These are phyloP conservation scores for Venustaconcha ellipsiformis DNA, from an alignment of 1,140 invertebrate species.

Conservation along the genomic window DNA sequence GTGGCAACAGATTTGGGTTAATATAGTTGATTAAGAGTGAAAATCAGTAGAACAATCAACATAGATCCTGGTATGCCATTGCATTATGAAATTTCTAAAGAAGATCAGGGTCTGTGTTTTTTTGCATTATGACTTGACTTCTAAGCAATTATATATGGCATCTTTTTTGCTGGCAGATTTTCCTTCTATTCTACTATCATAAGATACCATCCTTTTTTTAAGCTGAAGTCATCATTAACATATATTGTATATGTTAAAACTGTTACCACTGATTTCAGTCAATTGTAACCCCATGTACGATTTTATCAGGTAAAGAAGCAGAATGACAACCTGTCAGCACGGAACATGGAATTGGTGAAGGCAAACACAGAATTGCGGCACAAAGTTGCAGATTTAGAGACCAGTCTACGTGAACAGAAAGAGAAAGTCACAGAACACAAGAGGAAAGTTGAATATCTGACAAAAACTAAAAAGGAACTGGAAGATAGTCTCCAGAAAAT, in stretches of 20 bases:
- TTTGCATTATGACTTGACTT: too few species aligned
- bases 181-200: too few species aligned
- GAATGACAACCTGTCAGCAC: slow-evolving; percentile 50
- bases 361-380: slow-evolving; percentile 60
- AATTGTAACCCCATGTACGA: not conserved
- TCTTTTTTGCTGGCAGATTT: not conserved
- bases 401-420: slow-evolving; percentile 47
- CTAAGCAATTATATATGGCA: not conserved
- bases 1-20: too few species aligned
- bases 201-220: not conserved
- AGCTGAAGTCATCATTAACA: not conserved
- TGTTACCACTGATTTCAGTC: not conserved
- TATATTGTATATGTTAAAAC: not conserved
- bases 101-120: too few species aligned
- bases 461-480: slow-evolving; percentile 54
- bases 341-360: slow-evolving; percentile 60
- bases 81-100: too few species aligned
- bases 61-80: too few species aligned
- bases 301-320: slow-evolving; percentile 54
- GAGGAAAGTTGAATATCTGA: slow-evolving; percentile 56
- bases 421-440: slow-evolving; percentile 56
- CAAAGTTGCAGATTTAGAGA: slow-evolving; percentile 48
- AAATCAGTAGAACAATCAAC: too few species aligned
- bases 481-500: slow-evolving; percentile 58
- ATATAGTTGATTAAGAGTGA: too few species aligned